These are phyloP conservation scores for Rhadina sibilatrix DNA, from an alignment of 2,113 vertebrate species.

Conservation along the genomic window DNA sequence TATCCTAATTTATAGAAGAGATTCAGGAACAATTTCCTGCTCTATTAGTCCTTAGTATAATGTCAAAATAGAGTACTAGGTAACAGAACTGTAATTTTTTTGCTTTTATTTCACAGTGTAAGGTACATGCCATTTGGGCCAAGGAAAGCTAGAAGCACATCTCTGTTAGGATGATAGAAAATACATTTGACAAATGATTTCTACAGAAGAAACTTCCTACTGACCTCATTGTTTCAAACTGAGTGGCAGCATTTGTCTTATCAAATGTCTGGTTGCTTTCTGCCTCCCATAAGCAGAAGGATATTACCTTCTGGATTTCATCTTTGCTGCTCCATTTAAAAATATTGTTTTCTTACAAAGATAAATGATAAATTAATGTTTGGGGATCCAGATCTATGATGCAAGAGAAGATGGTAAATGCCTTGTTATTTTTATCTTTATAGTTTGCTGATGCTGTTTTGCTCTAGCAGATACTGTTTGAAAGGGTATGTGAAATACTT, in stretches of 20 bases:
- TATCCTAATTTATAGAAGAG: neutral
- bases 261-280: neutral
- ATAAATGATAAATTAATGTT: neutral
- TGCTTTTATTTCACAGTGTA: neutral
- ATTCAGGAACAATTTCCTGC: neutral
- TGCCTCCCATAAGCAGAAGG: neutral
- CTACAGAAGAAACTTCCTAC: neutral
- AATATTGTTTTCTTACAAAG: neutral
- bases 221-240: neutral
- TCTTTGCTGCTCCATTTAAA: neutral
- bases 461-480: neutral
- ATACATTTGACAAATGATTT: neutral
- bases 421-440: neutral
- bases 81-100: neutral
- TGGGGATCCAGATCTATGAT: neutral
- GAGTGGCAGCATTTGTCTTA: neutral
- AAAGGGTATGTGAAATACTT: neutral
- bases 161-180: neutral
- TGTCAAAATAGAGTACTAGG: neutral
- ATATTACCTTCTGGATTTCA: neutral
- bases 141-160: neutral
- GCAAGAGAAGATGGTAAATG: neutral
- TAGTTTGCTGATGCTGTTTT: neutral
- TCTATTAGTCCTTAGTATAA: neutral
- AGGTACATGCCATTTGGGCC: neutral